Percentiles rank a stretch among this genome's conserved stretches.
Evolutionary conservation across 1,140 invertebrate genomes (phyloP).

Genomic region (Dendroctonus ponderosae): DNA sequence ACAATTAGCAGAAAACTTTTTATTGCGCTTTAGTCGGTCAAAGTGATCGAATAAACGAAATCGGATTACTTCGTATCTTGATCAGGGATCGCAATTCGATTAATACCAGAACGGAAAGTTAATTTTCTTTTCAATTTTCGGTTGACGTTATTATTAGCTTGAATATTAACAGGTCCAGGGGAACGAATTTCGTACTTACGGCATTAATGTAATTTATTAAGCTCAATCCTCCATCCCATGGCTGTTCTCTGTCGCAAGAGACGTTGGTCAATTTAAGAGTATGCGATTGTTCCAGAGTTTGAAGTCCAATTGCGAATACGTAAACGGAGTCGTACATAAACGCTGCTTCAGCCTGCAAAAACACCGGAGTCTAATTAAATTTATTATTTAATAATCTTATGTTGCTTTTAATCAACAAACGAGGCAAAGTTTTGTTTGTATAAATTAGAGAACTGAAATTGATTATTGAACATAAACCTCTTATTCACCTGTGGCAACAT

Average conservation of each 20-base stretch:
- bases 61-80: not conserved
- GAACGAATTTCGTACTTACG: constrained; percentile 53
- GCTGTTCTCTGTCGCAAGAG: constrained; percentile 68
- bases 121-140: no score
- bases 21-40: not conserved
- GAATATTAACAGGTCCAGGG: no score
- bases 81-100: no score
- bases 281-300: constrained; percentile 66
- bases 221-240: constrained; percentile 77
- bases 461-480: no score
- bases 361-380: no score
- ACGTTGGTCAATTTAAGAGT: constrained; percentile 64
- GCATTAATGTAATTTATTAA: constrained; percentile 79
- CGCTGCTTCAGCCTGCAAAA: constrained; percentile 71
- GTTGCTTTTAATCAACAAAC: no score
- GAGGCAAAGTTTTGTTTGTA: no score
- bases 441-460: no score
- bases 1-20: constrained; percentile 7
- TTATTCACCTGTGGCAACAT: no score
- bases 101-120: no score
- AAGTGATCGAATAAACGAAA: constrained; percentile 2
- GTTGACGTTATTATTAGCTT: no score
- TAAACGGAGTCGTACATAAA: constrained; percentile 78
- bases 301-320: constrained; percentile 70
- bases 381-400: no score